Base-by-base conservation (phyloP, 2,797 vertebrate genomes). In the Loriculus beryllinus region DNA sequence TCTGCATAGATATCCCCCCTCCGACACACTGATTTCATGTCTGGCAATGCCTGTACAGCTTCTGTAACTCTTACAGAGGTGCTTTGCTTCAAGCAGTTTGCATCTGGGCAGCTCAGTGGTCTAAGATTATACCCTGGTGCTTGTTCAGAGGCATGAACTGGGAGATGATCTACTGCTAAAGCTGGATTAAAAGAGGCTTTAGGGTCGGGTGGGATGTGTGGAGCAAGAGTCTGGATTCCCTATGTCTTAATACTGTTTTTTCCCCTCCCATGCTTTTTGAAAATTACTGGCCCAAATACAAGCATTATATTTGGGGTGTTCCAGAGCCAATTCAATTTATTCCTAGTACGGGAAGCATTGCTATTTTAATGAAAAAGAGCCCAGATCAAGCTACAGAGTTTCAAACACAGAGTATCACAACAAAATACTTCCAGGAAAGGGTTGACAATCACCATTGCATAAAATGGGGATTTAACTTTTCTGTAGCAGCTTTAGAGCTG, bases 101-200 rank as follows among this genome's bases (percentile, higher is more conserved):
- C 20, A 68, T 71, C 39, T 28, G 80, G 4, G 87, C 23, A 4
- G 74, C 86, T 90, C 90, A 15, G 19, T 39, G 60, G 29, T 60
- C 35, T 2, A 26, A 77, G 43, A 47, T 60, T 28, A 13, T 71
- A 75, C 45, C 45, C 81, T 72, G 13, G 7, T 57, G 81, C 77
- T 68, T 79, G 72, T 51, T 65, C 84, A 76, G 86, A 89, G 33
- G 28, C 69, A 65, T 10, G 76, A 86, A 69, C 65, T n/a, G 49
- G 17, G 82, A 75, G 82, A 80, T 81, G 86, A 92, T 94, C 88
- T 92, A 64, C 64, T 81, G 84, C 78, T 95, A 91, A 94, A 92
- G 89, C 86, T 79, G 87, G 91, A 91, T 96, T 93, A 91, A 47
- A 13, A 47, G 68, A 68, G 65, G 91, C 82, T 93, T 86, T 91